Evolutionary conservation across 1,140 invertebrate genomes (phyloP), one percentile per base, ranked within the genome.

Genomic region (Drosophila busckii): DNA sequence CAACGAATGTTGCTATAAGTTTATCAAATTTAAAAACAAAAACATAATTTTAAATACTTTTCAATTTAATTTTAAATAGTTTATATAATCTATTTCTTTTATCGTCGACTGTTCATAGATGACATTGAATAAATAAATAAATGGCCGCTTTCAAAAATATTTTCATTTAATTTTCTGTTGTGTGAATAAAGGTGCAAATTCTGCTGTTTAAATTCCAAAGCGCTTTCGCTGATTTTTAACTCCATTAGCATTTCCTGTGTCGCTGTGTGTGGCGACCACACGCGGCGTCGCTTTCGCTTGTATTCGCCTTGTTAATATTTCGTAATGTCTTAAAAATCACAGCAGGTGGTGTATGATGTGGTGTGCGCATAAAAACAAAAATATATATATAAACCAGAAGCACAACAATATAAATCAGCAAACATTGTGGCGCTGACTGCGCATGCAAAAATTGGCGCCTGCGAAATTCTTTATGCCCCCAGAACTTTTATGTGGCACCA

Each of bases 251-350:
- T 32, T 52, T 28, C 34, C 44, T 48, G 15, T 15, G 32, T 25
- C 13, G 22, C n/a, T 38, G 25, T 19, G 22, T 20, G 32, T 54
- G 56, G n/a, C n/a, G n/a, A n/a, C 56, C 56, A 40, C 61, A 41
- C 44, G 58, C 46, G 10, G 54, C 45, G 32, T 25, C 25, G 34
- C 35, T 52, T 55, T 78, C 64, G 25, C 34, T 59, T 35, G 67
- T 59, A 58, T 78, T 67, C 59, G 62, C 52, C 55, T 55, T 76
- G 71, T 80, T 76, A 78, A 71, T 76, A 80, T 80, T 76, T 71
- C 50, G 71, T 80, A 71, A 71, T 71, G 73, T 67, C 73, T 73
- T 76, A 76, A 80, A 76, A 76, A 76, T 76, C 71, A 50, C 71
- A 76, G 71, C 71, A 34, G 71, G 70, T 70, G 73, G 52, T 49